Percentiles rank a stretch among this genome's conserved stretches.
phyloP scores from a whole-genome alignment of 53 echinoderm and acorn worm species.

The Pentamera pediparva region DNA sequence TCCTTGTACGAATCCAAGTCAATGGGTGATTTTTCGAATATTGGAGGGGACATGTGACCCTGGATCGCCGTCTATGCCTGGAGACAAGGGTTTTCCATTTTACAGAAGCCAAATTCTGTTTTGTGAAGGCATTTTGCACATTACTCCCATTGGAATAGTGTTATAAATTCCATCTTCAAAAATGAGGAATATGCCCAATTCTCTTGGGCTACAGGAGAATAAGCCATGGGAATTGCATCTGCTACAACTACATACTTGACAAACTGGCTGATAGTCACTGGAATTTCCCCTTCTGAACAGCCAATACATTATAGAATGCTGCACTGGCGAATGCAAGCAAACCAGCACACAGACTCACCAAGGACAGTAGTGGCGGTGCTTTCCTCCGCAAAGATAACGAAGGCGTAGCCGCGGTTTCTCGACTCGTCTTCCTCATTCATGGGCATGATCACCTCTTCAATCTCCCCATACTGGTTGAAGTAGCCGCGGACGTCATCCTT shows the following conservation, averaged over 20 bases:
- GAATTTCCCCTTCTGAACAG: not conserved
- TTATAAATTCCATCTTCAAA: not conserved
- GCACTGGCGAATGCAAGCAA: too few species aligned
- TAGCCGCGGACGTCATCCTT: slow-evolving; percentile 44
- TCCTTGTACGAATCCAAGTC: too few species aligned
- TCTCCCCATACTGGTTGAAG: slow-evolving; percentile 47
- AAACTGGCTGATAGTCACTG: not conserved
- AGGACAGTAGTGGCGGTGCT: slow-evolving; percentile 47
- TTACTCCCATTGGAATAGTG: not conserved
- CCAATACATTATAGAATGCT: too few species aligned
- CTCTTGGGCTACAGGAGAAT: too few species aligned
- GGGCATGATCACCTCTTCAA: slow-evolving; percentile 53
- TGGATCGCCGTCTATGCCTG: not conserved
- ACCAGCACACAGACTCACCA: slow-evolving; percentile 29
- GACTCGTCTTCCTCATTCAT: slow-evolving; percentile 40
- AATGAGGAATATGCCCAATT: too few species aligned
- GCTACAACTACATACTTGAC: too few species aligned
- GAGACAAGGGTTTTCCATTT: too few species aligned
- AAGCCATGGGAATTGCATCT: too few species aligned
- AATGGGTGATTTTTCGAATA: too few species aligned
- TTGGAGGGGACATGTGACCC: too few species aligned
- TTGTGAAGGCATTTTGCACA: not conserved
- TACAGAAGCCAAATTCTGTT: too few species aligned
- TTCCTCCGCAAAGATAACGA: slow-evolving; percentile 50
- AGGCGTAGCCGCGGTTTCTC: slow-evolving; percentile 57